Percentiles rank a stretch among this genome's conserved stretches.
phyloP scores from a whole-genome alignment of 2,113 vertebrate genomes.

The Pollachius pollachius region DNA sequence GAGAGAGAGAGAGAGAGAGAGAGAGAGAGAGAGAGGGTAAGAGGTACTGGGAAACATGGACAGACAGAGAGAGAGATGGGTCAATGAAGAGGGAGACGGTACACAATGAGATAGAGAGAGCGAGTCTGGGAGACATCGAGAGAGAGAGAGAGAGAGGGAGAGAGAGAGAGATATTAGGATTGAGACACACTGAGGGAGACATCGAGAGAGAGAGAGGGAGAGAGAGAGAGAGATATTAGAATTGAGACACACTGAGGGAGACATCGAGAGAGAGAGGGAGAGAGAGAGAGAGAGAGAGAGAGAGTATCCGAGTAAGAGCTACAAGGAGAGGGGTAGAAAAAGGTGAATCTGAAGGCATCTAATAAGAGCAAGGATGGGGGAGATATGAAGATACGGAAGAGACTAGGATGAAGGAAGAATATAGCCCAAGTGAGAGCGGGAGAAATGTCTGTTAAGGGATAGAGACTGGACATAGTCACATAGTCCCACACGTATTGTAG shows the following conservation, averaged over 20 bases:
- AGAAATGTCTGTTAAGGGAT: background rate
- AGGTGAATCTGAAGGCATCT: background rate
- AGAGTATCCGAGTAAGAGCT: background rate
- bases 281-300: background rate
- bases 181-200: background rate
- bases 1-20: background rate
- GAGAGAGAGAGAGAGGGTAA: background rate
- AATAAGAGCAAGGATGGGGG: background rate
- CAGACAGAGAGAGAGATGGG: too few relatives aligned
- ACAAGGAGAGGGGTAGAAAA: background rate
- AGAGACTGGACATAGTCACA: background rate
- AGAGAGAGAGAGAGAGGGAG: background rate
- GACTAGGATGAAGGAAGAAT: background rate
- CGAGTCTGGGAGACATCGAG: background rate
- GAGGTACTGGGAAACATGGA: background rate
- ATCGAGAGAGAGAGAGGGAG: background rate
- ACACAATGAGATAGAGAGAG: background rate
- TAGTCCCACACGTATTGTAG: background rate
- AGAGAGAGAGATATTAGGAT: background rate
- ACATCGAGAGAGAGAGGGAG: background rate
- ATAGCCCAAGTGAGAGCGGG: background rate
- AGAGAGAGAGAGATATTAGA: background rate
- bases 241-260: too few relatives aligned
- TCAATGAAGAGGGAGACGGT: background rate
- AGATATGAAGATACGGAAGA: background rate